Percentiles rank a stretch among this genome's conserved stretches.
Conservation (phyloP, 2,797 vertebrate genomes). For the Threskiornis aethiopicus region DNA sequence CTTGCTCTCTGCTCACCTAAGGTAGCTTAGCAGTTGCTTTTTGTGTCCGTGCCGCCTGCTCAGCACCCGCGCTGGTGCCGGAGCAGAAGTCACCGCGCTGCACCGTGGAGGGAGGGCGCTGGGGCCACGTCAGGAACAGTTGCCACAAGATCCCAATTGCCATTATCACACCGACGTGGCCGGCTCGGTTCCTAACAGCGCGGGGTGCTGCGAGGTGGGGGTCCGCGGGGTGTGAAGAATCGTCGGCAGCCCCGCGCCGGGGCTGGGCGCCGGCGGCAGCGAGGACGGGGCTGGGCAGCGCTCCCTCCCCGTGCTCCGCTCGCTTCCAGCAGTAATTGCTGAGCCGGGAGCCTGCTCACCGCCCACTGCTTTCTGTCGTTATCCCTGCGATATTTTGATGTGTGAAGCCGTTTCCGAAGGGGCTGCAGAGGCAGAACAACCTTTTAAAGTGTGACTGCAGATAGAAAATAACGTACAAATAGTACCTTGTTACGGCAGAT, state of each 20-base stretch:
- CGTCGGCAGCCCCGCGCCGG: background rate
- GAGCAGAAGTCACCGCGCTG: background rate
- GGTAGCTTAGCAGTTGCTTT: background rate
- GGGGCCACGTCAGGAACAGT: background rate
- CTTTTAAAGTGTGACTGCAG: slow-evolving; percentile 54
- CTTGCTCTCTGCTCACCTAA: background rate
- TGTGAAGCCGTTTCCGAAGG: slow-evolving; percentile 37
- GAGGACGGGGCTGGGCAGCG: background rate
- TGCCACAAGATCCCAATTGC: background rate
- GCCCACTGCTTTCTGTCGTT: slow-evolving; percentile 34
- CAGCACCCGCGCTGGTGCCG: accelerated
- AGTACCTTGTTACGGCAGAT: slow-evolving; percentile 19
- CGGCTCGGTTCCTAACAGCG: background rate
- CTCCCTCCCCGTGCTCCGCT: background rate
- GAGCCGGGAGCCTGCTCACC: background rate
- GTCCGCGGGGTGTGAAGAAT: background rate
- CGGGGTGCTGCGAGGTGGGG: background rate
- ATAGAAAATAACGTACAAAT: slow-evolving; percentile 13
- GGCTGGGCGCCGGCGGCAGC: background rate
- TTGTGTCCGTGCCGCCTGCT: accelerated
- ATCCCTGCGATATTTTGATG: background rate
- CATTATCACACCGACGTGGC: background rate
- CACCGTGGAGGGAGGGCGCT: accelerated
- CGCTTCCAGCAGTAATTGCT: background rate
- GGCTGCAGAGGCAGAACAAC: slow-evolving; percentile 28